Percentiles rank a stretch among this genome's conserved stretches.
Evolutionary conservation across 2,888 invertebrate genomes (phyloP).

Genomic region (Volucella bombylans): DNA sequence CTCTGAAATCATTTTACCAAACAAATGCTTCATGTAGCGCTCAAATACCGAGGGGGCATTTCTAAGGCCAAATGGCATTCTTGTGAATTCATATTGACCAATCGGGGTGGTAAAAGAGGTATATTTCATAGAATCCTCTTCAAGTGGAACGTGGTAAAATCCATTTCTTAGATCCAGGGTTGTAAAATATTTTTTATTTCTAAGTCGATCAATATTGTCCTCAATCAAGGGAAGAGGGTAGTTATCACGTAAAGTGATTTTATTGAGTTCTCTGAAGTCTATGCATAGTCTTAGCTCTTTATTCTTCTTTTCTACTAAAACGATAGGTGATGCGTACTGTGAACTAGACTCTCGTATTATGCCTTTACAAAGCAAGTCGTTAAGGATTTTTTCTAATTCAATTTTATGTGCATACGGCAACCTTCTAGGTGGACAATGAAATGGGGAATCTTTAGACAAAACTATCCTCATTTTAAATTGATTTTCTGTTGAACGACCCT

Average conservation of each 20-base stretch:
- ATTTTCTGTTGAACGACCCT: neutral
- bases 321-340: slow-evolving; percentile 64
- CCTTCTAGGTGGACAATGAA: slow-evolving; percentile 51
- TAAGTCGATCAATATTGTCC: slow-evolving; percentile 56
- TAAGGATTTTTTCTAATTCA: slow-evolving; percentile 45
- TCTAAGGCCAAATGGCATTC: slow-evolving; percentile 43
- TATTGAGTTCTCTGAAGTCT: slow-evolving; percentile 65
- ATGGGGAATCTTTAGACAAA: slow-evolving; percentile 44
- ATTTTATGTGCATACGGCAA: slow-evolving; percentile 53
- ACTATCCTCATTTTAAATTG: too few species aligned
- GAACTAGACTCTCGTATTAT: slow-evolving; percentile 46
- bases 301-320: slow-evolving; percentile 66
- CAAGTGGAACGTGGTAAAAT: slow-evolving; percentile 68
- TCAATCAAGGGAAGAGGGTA: slow-evolving; percentile 68
- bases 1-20: too few species aligned
- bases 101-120: slow-evolving; percentile 31
- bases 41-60: neutral
- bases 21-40: too few species aligned
- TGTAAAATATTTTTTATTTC: slow-evolving; percentile 73
- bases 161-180: slow-evolving; percentile 70
- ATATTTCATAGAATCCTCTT: slow-evolving; percentile 47
- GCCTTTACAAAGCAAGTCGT: slow-evolving; percentile 28
- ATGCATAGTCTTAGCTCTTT: slow-evolving; percentile 48
- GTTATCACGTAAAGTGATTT: slow-evolving; percentile 57
- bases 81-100: slow-evolving; percentile 37